These are phyloP conservation scores for Pyrgilauda ruficollis DNA, from an alignment of 2,113 vertebrate species.

Conservation along the genomic window DNA sequence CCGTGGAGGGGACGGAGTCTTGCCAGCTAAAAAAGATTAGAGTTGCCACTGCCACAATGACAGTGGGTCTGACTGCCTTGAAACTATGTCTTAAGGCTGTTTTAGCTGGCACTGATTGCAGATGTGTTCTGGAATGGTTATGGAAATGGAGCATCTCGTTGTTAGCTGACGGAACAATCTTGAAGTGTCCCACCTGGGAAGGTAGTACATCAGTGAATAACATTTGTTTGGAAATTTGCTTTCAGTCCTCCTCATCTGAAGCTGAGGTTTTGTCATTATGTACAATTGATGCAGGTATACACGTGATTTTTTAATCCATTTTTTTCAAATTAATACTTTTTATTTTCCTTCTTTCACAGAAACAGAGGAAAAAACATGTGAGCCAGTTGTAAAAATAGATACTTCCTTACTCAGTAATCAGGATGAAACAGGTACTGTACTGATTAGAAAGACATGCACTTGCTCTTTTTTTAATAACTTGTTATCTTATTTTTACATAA, in stretches of 20 bases:
- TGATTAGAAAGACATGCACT: not conserved
- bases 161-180: not conserved
- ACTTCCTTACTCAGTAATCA: not conserved
- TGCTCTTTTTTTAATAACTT: not conserved
- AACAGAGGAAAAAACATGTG: constrained; percentile 16
- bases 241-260: not conserved
- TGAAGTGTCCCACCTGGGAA: not conserved
- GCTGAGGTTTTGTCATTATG: not conserved
- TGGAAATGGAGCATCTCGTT: not conserved
- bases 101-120: not conserved
- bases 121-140: not conserved
- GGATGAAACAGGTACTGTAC: constrained; percentile 51
- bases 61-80: not conserved
- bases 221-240: not conserved
- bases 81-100: not conserved
- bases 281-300: not conserved
- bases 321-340: not conserved
- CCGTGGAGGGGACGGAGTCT: rapidly evolving
- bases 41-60: rapidly evolving
- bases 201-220: not conserved
- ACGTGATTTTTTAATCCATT: not conserved
- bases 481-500: not conserved
- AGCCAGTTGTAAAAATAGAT: constrained; percentile 35
- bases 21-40: not conserved
- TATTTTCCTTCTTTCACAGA: constrained; percentile 39